Evolutionary conservation across 1,140 invertebrate genomes (phyloP), one percentile per base, ranked within the genome.

Genomic region (Harpegnathos saltator): DNA sequence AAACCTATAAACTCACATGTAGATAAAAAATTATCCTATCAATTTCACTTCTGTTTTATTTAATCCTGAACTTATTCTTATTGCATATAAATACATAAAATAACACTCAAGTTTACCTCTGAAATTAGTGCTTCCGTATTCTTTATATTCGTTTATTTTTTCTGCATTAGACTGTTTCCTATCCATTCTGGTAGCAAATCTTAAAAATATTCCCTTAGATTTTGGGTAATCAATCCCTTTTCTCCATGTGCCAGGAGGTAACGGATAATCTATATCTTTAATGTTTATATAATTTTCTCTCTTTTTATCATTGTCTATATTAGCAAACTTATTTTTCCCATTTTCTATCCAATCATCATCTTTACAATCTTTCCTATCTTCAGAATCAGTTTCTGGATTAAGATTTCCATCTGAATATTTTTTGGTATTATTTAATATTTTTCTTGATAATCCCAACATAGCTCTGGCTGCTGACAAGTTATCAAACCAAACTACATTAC

Each of bases 401-500:
- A 52, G 26, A 33, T 85, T 84, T 29, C 61, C 56, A 44, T 85
- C 72, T 33, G 84, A 22, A 14, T 52, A 11, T 33, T 85, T 71
- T 5, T 22, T 11, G 56, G 4, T 65, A 52, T 19, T 82, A 56
- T 94, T 93, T 63, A 90, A 80, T 26, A 96, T 95, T 77, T 86
- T 91, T 89, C 94, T 95, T 3, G 95, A 97, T 15, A 96, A 90
- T 58, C 95, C 95, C 78, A 96, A 92, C 77, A 98, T 92, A 58
- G 97, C 97, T 91, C 96, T 95, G 3, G 97, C 97, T 85, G 97
- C 96, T 33, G 96, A 96, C 75, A 96, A 91, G 81, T 96, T 95
- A 90, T 98, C 97, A 26, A 96, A 90, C 96, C 97, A 98, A 5
- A 97, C 95, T 48, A 97, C 95, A 94, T 98, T 98, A 92, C 96